These are phyloP conservation scores for Tragelaphus strepsiceros DNA, from an alignment of 2,113 vertebrate species.

Conservation along the genomic window DNA sequence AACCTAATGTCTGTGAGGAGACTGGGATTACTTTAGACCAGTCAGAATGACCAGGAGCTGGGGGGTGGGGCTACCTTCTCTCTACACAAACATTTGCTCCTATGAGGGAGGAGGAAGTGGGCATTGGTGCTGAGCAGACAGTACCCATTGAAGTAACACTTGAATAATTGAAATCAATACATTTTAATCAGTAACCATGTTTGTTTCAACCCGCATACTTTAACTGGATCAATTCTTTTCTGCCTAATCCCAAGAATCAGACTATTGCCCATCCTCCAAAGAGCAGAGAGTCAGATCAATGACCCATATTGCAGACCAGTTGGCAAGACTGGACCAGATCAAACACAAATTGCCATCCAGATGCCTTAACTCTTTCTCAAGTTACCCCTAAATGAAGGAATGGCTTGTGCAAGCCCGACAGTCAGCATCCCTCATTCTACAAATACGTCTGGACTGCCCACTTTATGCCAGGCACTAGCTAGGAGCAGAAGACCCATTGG, in stretches of 20 bases:
- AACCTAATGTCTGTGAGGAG: neutral
- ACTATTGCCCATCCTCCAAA: neutral
- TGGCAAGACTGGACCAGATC: neutral
- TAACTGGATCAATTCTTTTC: neutral
- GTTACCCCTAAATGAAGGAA: neutral
- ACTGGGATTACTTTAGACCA: neutral
- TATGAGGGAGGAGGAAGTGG: neutral
- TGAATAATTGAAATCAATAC: neutral
- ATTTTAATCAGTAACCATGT: neutral
- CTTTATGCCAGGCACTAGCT: neutral
- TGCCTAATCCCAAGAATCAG: neutral
- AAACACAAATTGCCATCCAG: neutral
- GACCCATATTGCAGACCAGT: neutral
- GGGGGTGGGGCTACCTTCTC: neutral
- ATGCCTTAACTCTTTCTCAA: neutral
- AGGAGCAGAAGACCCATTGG: neutral
- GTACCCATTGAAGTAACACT: neutral
- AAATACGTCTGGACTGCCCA: rapidly evolving
- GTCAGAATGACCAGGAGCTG: neutral
- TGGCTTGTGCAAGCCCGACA: neutral
- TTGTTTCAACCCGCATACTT: neutral
- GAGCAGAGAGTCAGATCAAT: neutral
- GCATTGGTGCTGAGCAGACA: neutral
- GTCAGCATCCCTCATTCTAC: neutral
- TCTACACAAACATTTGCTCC: neutral